Evolutionary conservation across 2,113 vertebrate genomes (phyloP).

Genomic region (Myodes glareolus): DNA sequence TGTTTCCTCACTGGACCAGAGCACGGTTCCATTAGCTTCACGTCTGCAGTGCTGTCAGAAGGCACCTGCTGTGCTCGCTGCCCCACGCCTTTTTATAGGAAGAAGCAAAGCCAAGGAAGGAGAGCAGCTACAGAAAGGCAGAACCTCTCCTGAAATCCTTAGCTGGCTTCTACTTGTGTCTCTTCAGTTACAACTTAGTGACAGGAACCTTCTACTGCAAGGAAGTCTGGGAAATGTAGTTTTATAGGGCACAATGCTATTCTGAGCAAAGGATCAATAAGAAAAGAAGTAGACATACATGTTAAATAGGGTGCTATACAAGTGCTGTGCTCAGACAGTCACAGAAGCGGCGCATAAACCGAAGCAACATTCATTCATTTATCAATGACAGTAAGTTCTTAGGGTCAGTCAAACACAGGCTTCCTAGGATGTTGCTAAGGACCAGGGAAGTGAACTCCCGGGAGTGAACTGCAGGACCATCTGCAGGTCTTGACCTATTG

Average conservation of each 20-base stretch:
- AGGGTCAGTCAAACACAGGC: background rate
- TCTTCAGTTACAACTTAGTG: background rate
- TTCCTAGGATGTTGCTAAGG: background rate
- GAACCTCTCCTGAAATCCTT: background rate
- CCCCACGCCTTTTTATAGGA: background rate
- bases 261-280: background rate
- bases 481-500: background rate
- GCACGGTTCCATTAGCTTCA: background rate
- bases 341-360: background rate
- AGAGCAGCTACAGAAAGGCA: background rate
- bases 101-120: background rate
- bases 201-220: background rate
- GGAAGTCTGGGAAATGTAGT: background rate
- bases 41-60: background rate
- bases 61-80: background rate
- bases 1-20: background rate
- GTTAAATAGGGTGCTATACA: background rate
- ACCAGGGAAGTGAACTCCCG: background rate
- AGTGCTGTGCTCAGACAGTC: background rate
- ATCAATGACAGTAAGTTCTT: background rate
- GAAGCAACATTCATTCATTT: background rate
- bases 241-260: background rate
- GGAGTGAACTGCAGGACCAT: background rate
- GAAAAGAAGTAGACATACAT: background rate
- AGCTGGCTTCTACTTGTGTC: background rate